Base-by-base conservation (phyloP, 2,888 invertebrate species). In the Ochlodes sylvanus region DNA sequence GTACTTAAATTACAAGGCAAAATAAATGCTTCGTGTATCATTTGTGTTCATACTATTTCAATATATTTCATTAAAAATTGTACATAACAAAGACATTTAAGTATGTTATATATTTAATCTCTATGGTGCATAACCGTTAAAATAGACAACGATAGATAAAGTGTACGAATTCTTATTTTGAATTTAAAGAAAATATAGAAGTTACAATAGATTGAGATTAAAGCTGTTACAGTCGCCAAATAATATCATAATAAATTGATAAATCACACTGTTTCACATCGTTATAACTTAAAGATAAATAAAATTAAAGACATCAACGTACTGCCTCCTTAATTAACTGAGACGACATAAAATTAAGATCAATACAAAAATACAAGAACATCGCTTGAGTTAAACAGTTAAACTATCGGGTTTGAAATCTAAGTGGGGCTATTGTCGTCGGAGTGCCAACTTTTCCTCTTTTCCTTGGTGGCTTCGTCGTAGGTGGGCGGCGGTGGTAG, bases 371-470 rank as follows among this genome's bases (percentile, higher is more conserved):
- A 47, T 27, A 50, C 42, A 58, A 60, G 27, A 55, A 42, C n/a
- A 27, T 19, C 56, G 54, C 19, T 60, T 21, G 2, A 60, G 17
- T 4, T 27, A 27, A 27, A 27, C 27, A 4, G 27, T 27, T 2
- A 4, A 27, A n/a, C n/a, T n/a, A 4, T 27, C 27, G 27, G 27
- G 27, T 27, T 5, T 27, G n/a, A n/a, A 21, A 54, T 38, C 81
- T 92, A 93, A 79, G 93, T 88, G 6, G 93, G 93, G 0, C 90
- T 85, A 69, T 90, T 93, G 41, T 94, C 93, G 72, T 94, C 90
- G 10, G 93, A 93, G 72, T 94, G 92, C 93, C 94, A 94, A 84
- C 93, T 93, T 84, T 92, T 93, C 71, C 93, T 84, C 66, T 88
- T 85, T 71, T 92, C 90, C 6, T 84, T 83, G 0, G 88, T 90